Conservation (phyloP, 1,140 invertebrate genomes). For the Drosophila teissieri region DNA sequence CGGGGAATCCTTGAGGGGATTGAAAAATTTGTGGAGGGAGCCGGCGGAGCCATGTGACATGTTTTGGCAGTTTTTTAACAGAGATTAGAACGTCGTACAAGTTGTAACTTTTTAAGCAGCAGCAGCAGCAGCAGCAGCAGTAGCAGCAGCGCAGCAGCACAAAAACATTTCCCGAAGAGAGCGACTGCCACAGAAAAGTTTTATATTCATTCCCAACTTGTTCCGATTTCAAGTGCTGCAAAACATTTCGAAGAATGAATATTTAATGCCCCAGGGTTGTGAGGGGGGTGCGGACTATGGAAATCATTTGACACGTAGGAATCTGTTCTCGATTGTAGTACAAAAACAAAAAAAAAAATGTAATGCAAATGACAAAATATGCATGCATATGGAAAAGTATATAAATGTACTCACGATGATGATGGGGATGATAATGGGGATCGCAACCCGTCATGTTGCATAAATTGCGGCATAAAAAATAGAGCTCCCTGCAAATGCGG, state of each 20-base stretch:
- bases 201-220: conserved; percentile 42
- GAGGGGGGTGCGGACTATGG: conserved; percentile 1
- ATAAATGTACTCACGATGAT: conserved; percentile 8
- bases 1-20: conserved; percentile 3
- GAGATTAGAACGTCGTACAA: conserved; percentile 79
- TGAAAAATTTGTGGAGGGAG: neutral
- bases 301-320: conserved; percentile 46
- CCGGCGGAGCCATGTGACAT: conserved; percentile 60
- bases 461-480: conserved; percentile 73
- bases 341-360: conserved; percentile 45
- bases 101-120: conserved; percentile 72
- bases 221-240: conserved; percentile 41
- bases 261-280: conserved; percentile 31
- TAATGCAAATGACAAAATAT: conserved; percentile 74
- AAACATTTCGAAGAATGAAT: conserved; percentile 45
- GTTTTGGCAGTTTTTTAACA: conserved; percentile 79
- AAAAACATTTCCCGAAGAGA: conserved; percentile 44
- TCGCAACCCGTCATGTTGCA: conserved; percentile 58
- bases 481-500: conserved; percentile 5
- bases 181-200: conserved; percentile 37
- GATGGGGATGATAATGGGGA: conserved; percentile 29
- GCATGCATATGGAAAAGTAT: conserved; percentile 32
- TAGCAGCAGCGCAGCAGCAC: conserved; percentile 2
- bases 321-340: conserved; percentile 51
- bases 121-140: conserved; percentile 41